Evolutionary conservation across 2,888 invertebrate genomes (phyloP).

Genomic region (Polydrusus tereticollis): DNA sequence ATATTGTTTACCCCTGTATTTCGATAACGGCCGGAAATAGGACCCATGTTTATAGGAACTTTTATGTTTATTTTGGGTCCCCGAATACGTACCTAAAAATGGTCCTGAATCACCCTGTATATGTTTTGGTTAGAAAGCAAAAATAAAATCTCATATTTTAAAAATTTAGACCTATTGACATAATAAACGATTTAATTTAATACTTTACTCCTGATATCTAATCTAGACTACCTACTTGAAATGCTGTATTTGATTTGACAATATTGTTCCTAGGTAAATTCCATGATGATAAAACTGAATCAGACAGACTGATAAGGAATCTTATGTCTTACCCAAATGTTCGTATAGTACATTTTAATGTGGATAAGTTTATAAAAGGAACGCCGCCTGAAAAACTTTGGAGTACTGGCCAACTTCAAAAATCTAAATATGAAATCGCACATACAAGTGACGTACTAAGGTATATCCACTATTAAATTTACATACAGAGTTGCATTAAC

Average conservation of each 20-base stretch:
- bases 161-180: too few relatives aligned
- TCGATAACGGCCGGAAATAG: too few relatives aligned
- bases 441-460: conserved; percentile 76
- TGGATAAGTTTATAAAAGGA: conserved; percentile 68
- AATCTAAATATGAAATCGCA: conserved; percentile 71
- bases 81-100: too few relatives aligned
- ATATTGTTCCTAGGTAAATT: conserved; percentile 3
- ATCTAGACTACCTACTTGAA: too few relatives aligned
- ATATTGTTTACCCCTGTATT: too few relatives aligned
- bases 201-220: too few relatives aligned
- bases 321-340: conserved; percentile 69
- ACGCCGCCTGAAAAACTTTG: conserved; percentile 74
- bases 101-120: too few relatives aligned
- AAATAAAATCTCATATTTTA: too few relatives aligned
- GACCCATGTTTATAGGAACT: too few relatives aligned
- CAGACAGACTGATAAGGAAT: conserved; percentile 63
- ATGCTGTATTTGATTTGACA: not conserved
- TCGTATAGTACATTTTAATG: conserved; percentile 68
- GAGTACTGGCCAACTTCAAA: conserved; percentile 66
- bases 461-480: conserved; percentile 39
- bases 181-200: too few relatives aligned
- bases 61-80: too few relatives aligned
- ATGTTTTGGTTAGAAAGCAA: too few relatives aligned
- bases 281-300: conserved; percentile 51
- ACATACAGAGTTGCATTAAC: not conserved